Conservation (phyloP, 2,797 vertebrate genomes). For the Premnoplex brunnescens region DNA sequence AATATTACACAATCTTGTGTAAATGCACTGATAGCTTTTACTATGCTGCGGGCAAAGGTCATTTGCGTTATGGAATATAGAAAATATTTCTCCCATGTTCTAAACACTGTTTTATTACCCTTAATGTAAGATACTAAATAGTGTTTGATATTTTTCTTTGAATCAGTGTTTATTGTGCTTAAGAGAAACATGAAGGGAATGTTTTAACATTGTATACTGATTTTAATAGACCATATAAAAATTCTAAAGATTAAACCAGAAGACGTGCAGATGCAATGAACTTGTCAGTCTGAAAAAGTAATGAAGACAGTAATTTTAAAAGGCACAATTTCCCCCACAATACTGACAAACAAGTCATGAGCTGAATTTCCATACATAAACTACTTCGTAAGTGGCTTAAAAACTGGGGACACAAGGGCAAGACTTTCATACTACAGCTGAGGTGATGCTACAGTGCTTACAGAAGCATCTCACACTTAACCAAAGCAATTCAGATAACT, state of each 20-base stretch:
- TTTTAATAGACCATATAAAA: not conserved
- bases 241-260: not conserved
- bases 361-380: not conserved
- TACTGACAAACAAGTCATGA: not conserved
- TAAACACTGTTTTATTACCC: not conserved
- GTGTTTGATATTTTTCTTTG: not conserved
- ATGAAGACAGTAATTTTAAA: not conserved
- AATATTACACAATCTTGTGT: not conserved
- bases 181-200: not conserved
- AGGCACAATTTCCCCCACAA: not conserved
- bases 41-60: not conserved
- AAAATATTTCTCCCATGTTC: not conserved
- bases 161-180: not conserved
- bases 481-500: constrained; percentile 41
- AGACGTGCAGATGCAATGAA: not conserved
- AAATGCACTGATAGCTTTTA: not conserved
- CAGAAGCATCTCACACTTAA: constrained; percentile 12
- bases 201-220: not conserved
- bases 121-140: not conserved
- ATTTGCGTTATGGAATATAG: not conserved
- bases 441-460: not conserved
- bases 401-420: not conserved
- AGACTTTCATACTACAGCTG: not conserved
- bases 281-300: not conserved
- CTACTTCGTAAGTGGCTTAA: not conserved